These are phyloP conservation scores for Connochaetes taurinus DNA, from an alignment of 2,113 vertebrate genomes.

Conservation along the genomic window DNA sequence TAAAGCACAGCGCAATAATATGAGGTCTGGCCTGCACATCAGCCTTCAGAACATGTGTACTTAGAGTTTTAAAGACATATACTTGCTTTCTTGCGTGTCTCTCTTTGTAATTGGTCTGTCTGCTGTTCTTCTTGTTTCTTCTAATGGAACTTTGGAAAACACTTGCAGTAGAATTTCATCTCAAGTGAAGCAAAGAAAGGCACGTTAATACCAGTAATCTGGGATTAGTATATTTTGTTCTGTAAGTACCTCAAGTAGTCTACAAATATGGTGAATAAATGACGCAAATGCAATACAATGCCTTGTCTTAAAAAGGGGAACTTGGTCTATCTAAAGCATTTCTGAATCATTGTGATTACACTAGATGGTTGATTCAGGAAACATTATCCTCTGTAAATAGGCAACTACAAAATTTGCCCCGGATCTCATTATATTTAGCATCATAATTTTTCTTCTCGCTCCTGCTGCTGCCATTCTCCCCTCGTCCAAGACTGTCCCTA, in stretches of 20 bases:
- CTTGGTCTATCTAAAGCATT: not conserved
- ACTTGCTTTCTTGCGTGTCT: slow-evolving; percentile 4
- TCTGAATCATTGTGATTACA: not conserved
- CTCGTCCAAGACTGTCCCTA: not conserved
- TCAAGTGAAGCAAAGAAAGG: slow-evolving; percentile 4
- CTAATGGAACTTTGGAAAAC: not conserved
- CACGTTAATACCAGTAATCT: not conserved
- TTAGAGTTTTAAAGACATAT: not conserved
- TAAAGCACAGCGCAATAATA: not conserved
- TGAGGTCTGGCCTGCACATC: not conserved
- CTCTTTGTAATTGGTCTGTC: not conserved
- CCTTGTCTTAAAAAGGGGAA: not conserved
- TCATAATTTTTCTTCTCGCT: not conserved
- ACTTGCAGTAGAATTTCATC: slow-evolving; percentile 17
- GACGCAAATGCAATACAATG: not conserved
- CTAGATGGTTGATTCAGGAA: not conserved
- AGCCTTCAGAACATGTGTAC: not conserved
- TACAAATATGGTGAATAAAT: not conserved
- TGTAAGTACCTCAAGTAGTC: not conserved
- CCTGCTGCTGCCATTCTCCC: not conserved
- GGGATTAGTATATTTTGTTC: not conserved
- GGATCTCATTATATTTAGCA: not conserved
- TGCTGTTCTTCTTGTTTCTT: not conserved
- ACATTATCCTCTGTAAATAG: not conserved
- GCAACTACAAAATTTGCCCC: not conserved